Base-by-base conservation (phyloP, 2,113 vertebrate species). In the Blennius ocellaris region DNA sequence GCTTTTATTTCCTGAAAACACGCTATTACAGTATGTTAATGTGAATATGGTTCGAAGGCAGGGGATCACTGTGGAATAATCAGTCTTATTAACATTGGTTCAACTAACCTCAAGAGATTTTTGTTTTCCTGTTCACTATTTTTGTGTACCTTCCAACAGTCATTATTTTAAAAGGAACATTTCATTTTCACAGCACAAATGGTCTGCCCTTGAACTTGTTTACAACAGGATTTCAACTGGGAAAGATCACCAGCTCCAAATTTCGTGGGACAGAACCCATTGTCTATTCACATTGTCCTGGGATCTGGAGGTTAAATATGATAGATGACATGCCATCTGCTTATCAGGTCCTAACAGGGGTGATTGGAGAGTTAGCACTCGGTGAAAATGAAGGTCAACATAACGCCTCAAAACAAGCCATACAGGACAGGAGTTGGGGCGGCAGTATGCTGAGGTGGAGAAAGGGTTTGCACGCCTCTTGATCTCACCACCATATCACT, bases 291-390 rank as follows among this genome's bases (percentile, higher is more conserved):
- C 82, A 81, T 61, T 85, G 77, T 81, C 55, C 78, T 50, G 48
- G 59, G 75, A 90, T 89, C 73, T 73, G 41, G 78, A 76, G 88
- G 90, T 94, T 87, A 91, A 87, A 82, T 84, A 81, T 92, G 90
- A 93, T 90, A 85, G 77, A 94, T 86, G 89, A 66, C 80, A 83
- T 85, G 77, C 82, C 87, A 89, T 84, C 77, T 90, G 91, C 88
- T 93, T 92, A 93, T 93, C 90, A 84, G 89, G 74, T 37, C 59
- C 70, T 77, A 87, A 73, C 92, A 93, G 89, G 86, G 81, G 85
- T 76, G 70, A 85, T 65, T 78, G 63, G 52, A 50, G 61, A 80
- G 78, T 83, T 87, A 82, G 69, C 55, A 17, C 38, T 65, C n/a
- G 41, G 81, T 70, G 77, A 90, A 88, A 87, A 76, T 85, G 84